Conservation (phyloP, 2,113 vertebrate species). For the Pomatorhinus ruficollis region DNA sequence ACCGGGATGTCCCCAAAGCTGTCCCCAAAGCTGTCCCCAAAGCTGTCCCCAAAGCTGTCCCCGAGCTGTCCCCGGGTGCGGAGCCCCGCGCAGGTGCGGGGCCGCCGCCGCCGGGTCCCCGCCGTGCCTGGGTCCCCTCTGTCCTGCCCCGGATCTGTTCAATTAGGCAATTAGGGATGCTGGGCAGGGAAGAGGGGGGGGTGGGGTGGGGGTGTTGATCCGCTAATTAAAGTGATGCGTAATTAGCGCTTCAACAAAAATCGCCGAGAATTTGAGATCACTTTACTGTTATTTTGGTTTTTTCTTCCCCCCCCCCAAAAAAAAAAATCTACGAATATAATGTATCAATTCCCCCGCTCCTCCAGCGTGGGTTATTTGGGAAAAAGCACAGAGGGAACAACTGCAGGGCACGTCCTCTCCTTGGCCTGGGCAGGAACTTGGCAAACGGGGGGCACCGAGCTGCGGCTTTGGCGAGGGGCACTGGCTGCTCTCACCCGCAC, state of each 20-base stretch:
- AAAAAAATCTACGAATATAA: neutral
- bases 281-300: neutral
- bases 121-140: neutral
- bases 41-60: neutral
- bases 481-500: neutral
- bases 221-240: constrained; percentile 76
- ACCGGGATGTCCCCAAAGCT: neutral
- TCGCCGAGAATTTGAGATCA: constrained; percentile 67
- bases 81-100: neutral
- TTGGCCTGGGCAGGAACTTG: neutral
- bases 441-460: neutral
- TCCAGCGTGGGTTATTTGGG: neutral
- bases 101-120: neutral
- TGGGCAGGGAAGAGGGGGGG: neutral
- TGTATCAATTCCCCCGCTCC: neutral
- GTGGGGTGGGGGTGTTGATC: neutral
- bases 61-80: neutral
- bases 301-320: too few species aligned
- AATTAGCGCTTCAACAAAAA: constrained; percentile 79
- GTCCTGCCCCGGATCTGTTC: constrained; percentile 66
- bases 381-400: neutral
- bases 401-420: neutral
- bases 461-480: neutral
- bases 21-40: too few species aligned
- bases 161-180: constrained; percentile 77